These are phyloP conservation scores for Megaceryle torquata DNA, from an alignment of 2,113 vertebrate genomes.

Conservation along the genomic window DNA sequence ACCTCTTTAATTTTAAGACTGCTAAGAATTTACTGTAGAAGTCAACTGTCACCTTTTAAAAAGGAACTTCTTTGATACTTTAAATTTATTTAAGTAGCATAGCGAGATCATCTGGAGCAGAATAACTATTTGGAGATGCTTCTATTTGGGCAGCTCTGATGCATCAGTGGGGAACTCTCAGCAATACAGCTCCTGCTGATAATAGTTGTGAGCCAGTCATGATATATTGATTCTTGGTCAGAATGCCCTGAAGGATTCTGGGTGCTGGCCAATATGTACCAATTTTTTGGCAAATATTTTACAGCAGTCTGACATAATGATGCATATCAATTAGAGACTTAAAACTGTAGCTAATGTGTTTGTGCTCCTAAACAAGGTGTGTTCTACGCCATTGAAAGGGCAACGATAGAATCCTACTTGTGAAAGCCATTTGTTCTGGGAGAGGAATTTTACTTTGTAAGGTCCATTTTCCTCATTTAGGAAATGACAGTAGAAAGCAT, in stretches of 20 bases:
- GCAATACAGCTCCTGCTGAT: not conserved
- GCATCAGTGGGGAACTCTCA: not conserved
- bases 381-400: not conserved
- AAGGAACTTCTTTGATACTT: not conserved
- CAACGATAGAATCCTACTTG: not conserved
- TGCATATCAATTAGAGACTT: not conserved
- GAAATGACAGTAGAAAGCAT: not conserved
- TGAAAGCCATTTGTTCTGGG: too few species aligned
- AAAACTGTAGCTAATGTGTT: not conserved
- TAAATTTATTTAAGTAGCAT: not conserved
- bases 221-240: not conserved
- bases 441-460: not conserved
- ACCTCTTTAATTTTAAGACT: not conserved
- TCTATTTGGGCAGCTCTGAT: not conserved
- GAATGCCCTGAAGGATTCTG: not conserved
- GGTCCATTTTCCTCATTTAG: not conserved
- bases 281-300: not conserved
- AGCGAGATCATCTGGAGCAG: not conserved
- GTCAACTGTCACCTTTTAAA: not conserved
- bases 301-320: not conserved
- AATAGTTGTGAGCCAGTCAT: not conserved
- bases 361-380: not conserved
- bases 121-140: not conserved
- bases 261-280: not conserved
- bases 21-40: not conserved